A percentile compares a stretch with the other conserved stretches of the same genome.
phyloP scores from a whole-genome alignment of 1,140 invertebrate genomes.

The Steinernema feltiae region DNA sequence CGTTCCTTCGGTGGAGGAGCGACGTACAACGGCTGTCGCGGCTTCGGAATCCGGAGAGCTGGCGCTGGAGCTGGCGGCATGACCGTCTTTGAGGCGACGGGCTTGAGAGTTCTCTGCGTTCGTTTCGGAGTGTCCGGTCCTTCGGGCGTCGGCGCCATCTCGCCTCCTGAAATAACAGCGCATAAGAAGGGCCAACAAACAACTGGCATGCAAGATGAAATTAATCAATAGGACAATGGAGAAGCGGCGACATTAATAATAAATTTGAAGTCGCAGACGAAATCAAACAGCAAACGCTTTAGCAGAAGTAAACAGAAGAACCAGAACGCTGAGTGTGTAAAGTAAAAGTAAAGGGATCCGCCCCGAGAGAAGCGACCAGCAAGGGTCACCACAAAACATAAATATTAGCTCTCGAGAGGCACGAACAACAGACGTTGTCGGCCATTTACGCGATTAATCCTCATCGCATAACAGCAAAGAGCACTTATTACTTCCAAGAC shows the following conservation, averaged over 20 bases:
- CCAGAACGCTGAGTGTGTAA: background rate
- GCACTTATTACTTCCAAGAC: background rate
- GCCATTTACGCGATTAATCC: slow-evolving; percentile 2
- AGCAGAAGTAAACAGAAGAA: background rate
- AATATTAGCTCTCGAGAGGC: background rate
- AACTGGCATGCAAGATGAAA: background rate
- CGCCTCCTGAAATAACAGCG: background rate
- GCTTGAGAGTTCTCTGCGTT: background rate
- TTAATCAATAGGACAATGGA: background rate
- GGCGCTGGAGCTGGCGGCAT: background rate
- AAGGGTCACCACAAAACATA: background rate
- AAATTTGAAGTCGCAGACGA: background rate
- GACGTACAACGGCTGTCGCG: background rate
- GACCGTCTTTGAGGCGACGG: background rate
- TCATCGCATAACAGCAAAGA: background rate
- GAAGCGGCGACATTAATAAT: slow-evolving; percentile 4
- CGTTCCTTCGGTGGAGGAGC: background rate
- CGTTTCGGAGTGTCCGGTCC: background rate
- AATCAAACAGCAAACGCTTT: background rate
- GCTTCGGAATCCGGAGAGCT: background rate
- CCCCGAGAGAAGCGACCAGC: too few species aligned
- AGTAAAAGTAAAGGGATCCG: too few species aligned
- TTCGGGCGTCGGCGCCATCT: background rate
- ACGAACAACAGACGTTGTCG: background rate
- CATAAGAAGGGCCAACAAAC: background rate